These are phyloP conservation scores for Eupeodes luniger DNA, from an alignment of 2,888 invertebrate species.

Conservation along the genomic window DNA sequence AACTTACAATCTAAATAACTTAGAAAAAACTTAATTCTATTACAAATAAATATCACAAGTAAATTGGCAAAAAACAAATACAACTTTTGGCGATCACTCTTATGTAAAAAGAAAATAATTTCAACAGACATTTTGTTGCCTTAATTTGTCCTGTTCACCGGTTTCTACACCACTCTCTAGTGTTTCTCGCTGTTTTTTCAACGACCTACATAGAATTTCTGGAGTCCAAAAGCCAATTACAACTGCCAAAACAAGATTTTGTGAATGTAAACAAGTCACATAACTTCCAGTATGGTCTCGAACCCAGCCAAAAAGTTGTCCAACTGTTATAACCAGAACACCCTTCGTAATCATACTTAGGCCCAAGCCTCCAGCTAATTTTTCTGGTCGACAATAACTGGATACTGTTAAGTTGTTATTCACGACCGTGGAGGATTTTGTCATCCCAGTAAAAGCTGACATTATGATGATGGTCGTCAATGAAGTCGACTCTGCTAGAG, in stretches of 20 bases:
- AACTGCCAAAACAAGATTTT: slow-evolving; percentile 86
- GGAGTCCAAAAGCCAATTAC: slow-evolving; percentile 86
- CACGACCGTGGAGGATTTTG: slow-evolving; percentile 90
- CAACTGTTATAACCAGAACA: slow-evolving; percentile 87
- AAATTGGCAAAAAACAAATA: slow-evolving; percentile 17
- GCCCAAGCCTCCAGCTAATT: slow-evolving; percentile 89
- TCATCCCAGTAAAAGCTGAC: slow-evolving; percentile 88
- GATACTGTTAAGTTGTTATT: slow-evolving; percentile 89
- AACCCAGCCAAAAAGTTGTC: slow-evolving; percentile 87
- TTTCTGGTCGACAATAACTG: slow-evolving; percentile 86
- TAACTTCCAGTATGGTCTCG: slow-evolving; percentile 88
- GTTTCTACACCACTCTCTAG: background rate
- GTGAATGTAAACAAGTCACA: slow-evolving; percentile 87
- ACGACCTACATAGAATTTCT: slow-evolving; percentile 85
- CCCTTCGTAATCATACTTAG: slow-evolving; percentile 90
- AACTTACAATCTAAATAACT: slow-evolving; percentile 4
- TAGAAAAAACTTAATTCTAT: background rate
- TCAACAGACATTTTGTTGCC: slow-evolving; percentile 44
- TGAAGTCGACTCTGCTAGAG: slow-evolving; percentile 87
- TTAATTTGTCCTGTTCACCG: slow-evolving; percentile 37
- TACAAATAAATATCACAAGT: slow-evolving; percentile 26
- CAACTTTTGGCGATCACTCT: background rate
- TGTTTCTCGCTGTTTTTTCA: slow-evolving; percentile 78
- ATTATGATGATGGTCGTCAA: slow-evolving; percentile 85
- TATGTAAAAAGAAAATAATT: background rate